Evolutionary conservation across 2,113 vertebrate species (phyloP).

Genomic region (Lucifuga dentata): DNA sequence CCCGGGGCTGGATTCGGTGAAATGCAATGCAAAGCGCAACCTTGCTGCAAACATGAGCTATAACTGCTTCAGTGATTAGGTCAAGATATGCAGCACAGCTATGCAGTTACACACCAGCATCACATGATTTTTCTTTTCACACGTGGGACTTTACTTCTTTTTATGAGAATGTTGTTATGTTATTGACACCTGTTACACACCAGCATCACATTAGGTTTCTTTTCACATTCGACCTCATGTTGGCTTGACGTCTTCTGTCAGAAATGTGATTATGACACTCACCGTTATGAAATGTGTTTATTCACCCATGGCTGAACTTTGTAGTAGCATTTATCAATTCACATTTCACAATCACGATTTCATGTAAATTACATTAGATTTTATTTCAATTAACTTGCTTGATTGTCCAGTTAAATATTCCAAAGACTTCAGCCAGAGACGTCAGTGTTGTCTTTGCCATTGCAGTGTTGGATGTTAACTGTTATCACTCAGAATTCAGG

Average conservation of each 20-base stretch:
- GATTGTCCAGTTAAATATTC: not conserved
- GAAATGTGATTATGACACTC: not conserved
- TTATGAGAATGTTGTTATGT: no score
- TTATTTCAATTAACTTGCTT: not conserved
- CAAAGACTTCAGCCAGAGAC: conserved; percentile 48
- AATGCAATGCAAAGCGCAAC: conserved; percentile 38
- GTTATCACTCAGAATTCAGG: conserved; percentile 34
- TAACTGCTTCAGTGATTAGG: not conserved
- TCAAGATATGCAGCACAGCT: conserved; percentile 15
- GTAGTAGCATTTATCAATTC: not conserved
- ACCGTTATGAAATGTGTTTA: conserved; percentile 5
- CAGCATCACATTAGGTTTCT: no score
- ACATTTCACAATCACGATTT: no score
- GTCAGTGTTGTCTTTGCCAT: conserved; percentile 16
- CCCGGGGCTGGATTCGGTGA: conserved; percentile 5
- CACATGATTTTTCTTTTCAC: not conserved
- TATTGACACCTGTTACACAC: no score
- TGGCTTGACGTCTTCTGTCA: not conserved
- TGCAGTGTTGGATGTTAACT: conserved; percentile 28
- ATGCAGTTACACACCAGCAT: conserved; percentile 26
- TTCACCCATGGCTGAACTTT: conserved; percentile 26
- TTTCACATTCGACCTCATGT: no score
- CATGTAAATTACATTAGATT: no score
- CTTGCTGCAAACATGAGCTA: conserved; percentile 5
- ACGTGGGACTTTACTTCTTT: not conserved